Base-by-base conservation (phyloP, 2,888 invertebrate species). In the Diploptera punctata region DNA sequence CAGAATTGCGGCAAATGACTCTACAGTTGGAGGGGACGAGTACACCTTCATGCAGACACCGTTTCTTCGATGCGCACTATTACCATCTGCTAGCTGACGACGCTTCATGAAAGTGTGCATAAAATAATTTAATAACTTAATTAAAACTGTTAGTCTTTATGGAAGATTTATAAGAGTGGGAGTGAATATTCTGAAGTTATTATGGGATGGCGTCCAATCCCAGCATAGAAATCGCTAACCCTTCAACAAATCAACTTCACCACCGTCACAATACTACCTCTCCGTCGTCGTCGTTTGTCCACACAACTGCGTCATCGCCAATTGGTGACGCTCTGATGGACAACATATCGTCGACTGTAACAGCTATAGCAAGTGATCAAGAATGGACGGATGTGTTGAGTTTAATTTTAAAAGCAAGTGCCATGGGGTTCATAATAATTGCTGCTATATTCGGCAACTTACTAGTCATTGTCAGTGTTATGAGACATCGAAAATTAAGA, bases 361-460 rank as follows among this genome's bases (percentile, higher is more conserved):
- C 65, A 18, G 21, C 24, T n/a, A n/a, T n/a, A n/a, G n/a, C n/a
- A n/a, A n/a, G n/a, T n/a, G n/a, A n/a, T n/a, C n/a, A n/a, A n/a
- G 38, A 52, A n/a, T 71, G 71, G 71, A 57, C 73, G 57, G 70
- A 72, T 49, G 77, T 80, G 76, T 85, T 87, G 75, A 87, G 87
- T 78, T 77, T 85, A 38, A 81, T 85, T 57, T 87, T 87, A 54
- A 88, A 88, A 77, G 79, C 86, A 5, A 86, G 93, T 26, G 91
- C 96, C 78, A 96, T 97, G 88, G 89, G 91, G 72, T 89, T 89
- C 78, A 95, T 97, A 82, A 97, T 97, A 80, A 87, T 94, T 72
- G 92, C 94, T 77, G 97, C 97, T 33, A 89, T 96, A 21, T 88
- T 97, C 73, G 98, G 97, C 68, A 98, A 98, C 86, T 92, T 95